phyloP scores from a whole-genome alignment of 1,140 invertebrate genomes.

The Globodera ellingtonae region DNA sequence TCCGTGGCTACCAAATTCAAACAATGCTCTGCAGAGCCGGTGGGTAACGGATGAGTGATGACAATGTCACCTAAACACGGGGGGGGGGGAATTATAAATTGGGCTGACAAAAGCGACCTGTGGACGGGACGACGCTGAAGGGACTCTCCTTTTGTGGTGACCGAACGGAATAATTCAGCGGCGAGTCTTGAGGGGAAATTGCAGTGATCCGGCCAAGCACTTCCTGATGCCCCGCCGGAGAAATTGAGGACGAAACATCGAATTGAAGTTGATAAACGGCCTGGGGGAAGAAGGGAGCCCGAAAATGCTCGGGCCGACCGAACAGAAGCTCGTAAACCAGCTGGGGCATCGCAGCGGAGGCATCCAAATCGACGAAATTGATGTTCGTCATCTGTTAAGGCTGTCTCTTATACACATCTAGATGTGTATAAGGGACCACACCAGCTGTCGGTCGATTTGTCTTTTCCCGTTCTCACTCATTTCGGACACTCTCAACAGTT shows the following conservation, averaged over 20 bases:
- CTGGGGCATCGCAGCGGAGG: slow-evolving; percentile 19
- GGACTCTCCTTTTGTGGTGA: neutral
- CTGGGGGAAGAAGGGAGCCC: slow-evolving; percentile 20
- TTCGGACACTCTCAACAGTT: slow-evolving; percentile 18
- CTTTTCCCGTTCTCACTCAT: slow-evolving; percentile 1
- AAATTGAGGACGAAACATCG: neutral
- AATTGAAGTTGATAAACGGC: slow-evolving; percentile 15
- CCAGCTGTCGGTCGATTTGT: neutral
- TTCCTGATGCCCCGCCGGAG: slow-evolving; percentile 1
- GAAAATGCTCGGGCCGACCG: slow-evolving; percentile 19
- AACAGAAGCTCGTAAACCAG: slow-evolving; percentile 27
- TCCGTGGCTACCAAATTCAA: slow-evolving; percentile 25
- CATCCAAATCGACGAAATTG: slow-evolving; percentile 24
- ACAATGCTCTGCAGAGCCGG: slow-evolving; percentile 4
- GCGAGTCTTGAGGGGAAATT: slow-evolving; percentile 3
- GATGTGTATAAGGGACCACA: no score
- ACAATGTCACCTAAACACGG: slow-evolving; percentile 19
- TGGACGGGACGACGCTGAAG: slow-evolving; percentile 21
- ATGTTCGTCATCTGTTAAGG: slow-evolving; percentile 6
- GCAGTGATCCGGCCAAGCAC: slow-evolving; percentile 18
- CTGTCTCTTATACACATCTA: no score
- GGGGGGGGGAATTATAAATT: neutral
- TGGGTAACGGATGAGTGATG: neutral
- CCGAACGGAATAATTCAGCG: slow-evolving; percentile 10
- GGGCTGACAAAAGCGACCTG: neutral